phyloP scores from a whole-genome alignment of 2,797 vertebrate species.

The Pitangus sulphuratus region DNA sequence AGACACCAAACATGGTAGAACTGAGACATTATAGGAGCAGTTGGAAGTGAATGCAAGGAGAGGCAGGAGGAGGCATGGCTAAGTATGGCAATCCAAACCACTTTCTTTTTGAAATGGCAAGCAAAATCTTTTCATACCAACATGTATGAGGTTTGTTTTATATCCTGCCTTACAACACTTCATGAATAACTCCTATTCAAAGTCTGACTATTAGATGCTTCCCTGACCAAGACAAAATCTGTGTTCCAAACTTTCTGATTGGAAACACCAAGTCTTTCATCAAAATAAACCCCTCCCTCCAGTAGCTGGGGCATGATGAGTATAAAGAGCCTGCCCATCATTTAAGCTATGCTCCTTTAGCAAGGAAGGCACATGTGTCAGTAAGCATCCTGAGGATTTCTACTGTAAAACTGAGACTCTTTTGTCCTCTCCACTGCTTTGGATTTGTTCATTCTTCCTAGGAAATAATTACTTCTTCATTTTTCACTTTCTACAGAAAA shows the following conservation, averaged over 20 bases:
- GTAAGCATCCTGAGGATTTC: not conserved
- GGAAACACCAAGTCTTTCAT: not conserved
- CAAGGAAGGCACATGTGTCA: not conserved
- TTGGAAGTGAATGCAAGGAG: not conserved
- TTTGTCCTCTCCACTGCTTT: not conserved
- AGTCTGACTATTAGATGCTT: not conserved
- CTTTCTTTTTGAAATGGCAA: not conserved
- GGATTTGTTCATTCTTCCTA: not conserved
- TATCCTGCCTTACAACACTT: not conserved
- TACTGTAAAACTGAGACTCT: not conserved
- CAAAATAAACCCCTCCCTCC: not conserved
- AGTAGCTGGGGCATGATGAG: not conserved
- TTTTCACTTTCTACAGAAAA: not conserved
- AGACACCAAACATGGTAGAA: not conserved
- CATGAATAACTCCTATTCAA: not conserved
- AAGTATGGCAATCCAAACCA: not conserved
- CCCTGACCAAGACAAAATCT: not conserved
- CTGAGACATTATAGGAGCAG: not conserved
- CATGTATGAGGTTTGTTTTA: not conserved
- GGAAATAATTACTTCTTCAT: not conserved
- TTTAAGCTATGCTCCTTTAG: not conserved
- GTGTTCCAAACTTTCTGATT: not conserved
- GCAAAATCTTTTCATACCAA: not conserved
- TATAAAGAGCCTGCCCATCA: not conserved
- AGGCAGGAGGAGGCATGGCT: not conserved